Conservation (phyloP, 2,888 invertebrate genomes). For the Dysmachus trigonus region DNA sequence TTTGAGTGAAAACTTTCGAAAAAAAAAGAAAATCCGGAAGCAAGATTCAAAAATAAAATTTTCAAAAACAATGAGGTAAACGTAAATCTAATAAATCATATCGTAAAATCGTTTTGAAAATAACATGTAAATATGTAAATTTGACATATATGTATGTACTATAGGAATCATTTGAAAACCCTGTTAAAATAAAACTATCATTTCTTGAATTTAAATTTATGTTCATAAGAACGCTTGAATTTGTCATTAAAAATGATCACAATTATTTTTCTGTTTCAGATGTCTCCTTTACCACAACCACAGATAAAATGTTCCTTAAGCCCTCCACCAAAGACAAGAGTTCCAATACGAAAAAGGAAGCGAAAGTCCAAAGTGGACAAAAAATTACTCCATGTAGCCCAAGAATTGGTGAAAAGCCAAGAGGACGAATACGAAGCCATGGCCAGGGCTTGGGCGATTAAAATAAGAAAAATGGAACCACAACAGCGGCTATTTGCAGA, state of each 20-base stretch:
- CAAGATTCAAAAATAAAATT: no score
- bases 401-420: neutral
- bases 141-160: no score
- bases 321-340: neutral
- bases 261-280: neutral
- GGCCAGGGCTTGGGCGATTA: constrained; percentile 63
- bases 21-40: no score
- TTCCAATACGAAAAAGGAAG: neutral
- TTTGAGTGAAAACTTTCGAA: no score
- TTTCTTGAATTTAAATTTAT: no score
- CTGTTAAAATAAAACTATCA: no score
- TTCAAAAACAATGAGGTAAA: no score
- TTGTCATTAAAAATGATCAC: neutral
- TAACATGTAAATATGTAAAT: no score
- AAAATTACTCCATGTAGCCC: constrained; percentile 23
- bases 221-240: no score
- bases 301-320: constrained; percentile 27
- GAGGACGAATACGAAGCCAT: constrained; percentile 63
- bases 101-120: no score
- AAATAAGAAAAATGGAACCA: constrained; percentile 62
- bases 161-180: no score
- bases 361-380: constrained; percentile 13
- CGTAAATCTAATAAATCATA: no score
- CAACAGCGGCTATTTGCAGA: constrained; percentile 65
- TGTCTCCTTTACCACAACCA: neutral